These are phyloP conservation scores for Heliconius melpomene DNA, from an alignment of 1,140 invertebrate species.

Conservation along the genomic window DNA sequence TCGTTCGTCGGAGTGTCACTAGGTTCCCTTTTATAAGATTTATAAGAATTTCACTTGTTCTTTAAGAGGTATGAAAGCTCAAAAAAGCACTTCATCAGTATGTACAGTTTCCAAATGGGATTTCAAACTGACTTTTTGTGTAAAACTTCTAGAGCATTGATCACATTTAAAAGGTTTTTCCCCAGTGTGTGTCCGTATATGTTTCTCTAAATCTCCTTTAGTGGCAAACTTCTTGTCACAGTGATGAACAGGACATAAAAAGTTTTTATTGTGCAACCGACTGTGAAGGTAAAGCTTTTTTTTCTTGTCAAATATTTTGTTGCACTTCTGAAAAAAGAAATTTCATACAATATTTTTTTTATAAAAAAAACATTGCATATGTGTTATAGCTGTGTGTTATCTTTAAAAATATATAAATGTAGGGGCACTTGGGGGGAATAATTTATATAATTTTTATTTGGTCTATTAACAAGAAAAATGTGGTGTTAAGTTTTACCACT, in stretches of 20 bases:
- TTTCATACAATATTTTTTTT: neutral
- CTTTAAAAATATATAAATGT: no score
- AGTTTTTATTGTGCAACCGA: conserved; percentile 72
- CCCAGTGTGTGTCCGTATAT: conserved; percentile 70
- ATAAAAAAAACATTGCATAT: neutral
- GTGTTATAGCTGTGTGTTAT: no score
- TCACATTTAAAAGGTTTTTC: conserved; percentile 68
- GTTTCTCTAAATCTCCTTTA: conserved; percentile 66
- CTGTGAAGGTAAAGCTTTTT: conserved; percentile 73
- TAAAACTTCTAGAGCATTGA: conserved; percentile 69
- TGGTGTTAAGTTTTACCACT: no score
- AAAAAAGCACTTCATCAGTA: neutral
- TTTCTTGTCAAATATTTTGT: conserved; percentile 55
- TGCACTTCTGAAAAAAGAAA: conserved; percentile 56
- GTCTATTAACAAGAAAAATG: no score
- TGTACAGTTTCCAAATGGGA: conserved; percentile 56
- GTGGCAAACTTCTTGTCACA: conserved; percentile 84
- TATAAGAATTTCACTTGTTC: no score
- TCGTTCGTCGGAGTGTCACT: no score
- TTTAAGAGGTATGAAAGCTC: no score
- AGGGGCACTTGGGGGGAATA: no score
- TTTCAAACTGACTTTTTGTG: conserved; percentile 74
- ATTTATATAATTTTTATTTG: no score
- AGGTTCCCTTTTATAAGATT: no score
- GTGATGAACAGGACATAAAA: conserved; percentile 62